Conservation (phyloP, 2,888 invertebrate genomes). For the Gibbula magus region DNA sequence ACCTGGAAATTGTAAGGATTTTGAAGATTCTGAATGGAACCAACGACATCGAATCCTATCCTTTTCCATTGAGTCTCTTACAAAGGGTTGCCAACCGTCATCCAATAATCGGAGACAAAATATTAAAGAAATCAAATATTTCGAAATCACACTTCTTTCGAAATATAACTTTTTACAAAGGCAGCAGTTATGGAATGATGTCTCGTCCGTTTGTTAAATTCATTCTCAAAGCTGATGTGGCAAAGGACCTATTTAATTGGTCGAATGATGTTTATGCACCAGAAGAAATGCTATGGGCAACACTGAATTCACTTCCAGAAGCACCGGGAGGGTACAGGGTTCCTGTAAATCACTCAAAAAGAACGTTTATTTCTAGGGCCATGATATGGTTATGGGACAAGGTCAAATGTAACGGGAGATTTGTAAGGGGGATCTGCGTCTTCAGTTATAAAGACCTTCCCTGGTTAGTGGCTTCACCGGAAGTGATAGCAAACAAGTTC, state of each 20-base stretch:
- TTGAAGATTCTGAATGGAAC: slow-evolving; percentile 59
- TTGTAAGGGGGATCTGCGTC: slow-evolving; percentile 42
- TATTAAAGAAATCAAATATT: neutral
- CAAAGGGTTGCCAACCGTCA: neutral
- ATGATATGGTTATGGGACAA: slow-evolving; percentile 6
- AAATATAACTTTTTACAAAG: slow-evolving; percentile 34
- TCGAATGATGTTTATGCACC: slow-evolving; percentile 31
- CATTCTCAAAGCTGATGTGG: slow-evolving; percentile 7
- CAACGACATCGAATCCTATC: slow-evolving; percentile 55
- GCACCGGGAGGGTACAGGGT: slow-evolving; percentile 4
- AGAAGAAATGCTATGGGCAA: slow-evolving; percentile 40
- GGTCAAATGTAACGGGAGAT: neutral
- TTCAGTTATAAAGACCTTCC: slow-evolving; percentile 51
- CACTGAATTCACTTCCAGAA: slow-evolving; percentile 2
- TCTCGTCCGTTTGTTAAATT: slow-evolving; percentile 45
- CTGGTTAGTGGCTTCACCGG: slow-evolving; percentile 29
- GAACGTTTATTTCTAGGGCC: slow-evolving; percentile 4
- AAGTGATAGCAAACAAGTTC: slow-evolving; percentile 56
- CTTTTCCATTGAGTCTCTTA: neutral
- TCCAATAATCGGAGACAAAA: neutral
- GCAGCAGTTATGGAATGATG: slow-evolving; percentile 50
- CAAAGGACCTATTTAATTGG: slow-evolving; percentile 34
- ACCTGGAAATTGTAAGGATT: slow-evolving; percentile 61
- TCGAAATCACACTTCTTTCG: neutral
- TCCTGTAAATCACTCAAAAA: neutral